Conservation (phyloP, 1,140 invertebrate genomes). For the Sarcophaga peregrina region DNA sequence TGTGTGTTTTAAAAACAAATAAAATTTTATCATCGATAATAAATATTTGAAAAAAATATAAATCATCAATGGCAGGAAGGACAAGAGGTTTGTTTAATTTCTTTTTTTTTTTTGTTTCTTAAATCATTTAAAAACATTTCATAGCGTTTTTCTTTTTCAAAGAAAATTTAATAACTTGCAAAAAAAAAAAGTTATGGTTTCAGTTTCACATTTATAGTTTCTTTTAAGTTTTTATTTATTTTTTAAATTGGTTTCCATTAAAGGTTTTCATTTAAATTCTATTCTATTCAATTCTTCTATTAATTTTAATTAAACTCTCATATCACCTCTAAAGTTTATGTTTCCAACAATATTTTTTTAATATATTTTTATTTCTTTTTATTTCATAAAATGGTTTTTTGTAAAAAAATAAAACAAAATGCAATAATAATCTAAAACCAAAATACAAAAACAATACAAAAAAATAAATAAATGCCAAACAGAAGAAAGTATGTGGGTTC, state of each 20-base stretch:
- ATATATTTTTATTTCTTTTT: slow-evolving; percentile 37
- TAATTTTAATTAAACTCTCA: neutral
- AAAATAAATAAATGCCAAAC: slow-evolving; percentile 31
- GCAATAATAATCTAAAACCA: neutral
- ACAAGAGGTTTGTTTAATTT: slow-evolving; percentile 77
- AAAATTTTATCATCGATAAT: neutral
- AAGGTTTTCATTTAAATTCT: neutral
- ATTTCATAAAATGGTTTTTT: slow-evolving; percentile 30
- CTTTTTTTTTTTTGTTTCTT: slow-evolving; percentile 43
- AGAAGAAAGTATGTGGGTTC: slow-evolving; percentile 42
- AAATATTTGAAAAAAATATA: slow-evolving; percentile 9
- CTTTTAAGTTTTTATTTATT: neutral
- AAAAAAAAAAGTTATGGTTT: slow-evolving; percentile 15
- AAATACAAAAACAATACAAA: neutral
- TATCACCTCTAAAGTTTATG: neutral
- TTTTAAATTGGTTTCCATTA: slow-evolving; percentile 12
- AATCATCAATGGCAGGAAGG: slow-evolving; percentile 72
- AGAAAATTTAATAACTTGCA: slow-evolving; percentile 12
- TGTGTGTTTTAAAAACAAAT: slow-evolving; percentile 25
- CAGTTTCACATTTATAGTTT: neutral
- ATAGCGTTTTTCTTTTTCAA: neutral
- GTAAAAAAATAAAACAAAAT: neutral
- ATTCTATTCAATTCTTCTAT: neutral
- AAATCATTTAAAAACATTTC: neutral
- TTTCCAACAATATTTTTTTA: slow-evolving; percentile 41